Conservation (phyloP, 1,140 invertebrate species). For the Thalassaphorura encarpata region DNA sequence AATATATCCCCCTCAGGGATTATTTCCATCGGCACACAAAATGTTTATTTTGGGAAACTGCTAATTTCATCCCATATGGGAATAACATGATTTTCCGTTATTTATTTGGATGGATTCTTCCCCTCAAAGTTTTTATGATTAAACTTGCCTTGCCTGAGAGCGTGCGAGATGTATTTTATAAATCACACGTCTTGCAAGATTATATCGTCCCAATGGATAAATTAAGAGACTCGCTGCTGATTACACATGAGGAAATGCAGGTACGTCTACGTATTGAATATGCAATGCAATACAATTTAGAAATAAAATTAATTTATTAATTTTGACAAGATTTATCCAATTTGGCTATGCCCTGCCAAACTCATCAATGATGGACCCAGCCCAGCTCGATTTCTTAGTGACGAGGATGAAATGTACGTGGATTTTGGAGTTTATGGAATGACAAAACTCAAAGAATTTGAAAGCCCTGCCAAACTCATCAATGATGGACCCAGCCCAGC, state of each 20-base stretch:
- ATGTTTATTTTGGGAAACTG: too few relatives aligned
- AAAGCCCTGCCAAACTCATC: too few relatives aligned
- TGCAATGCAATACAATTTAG: neutral
- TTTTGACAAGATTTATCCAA: slow-evolving; percentile 46
- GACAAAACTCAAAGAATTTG: neutral
- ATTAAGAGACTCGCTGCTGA: neutral
- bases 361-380: slow-evolving; percentile 64
- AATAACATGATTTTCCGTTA: too few relatives aligned
- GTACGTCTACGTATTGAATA: neutral
- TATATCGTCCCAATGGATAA: slow-evolving; percentile 4
- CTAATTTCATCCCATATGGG: too few relatives aligned
- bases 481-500: slow-evolving; percentile 51
- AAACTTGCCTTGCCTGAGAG: too few relatives aligned
- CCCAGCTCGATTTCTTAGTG: slow-evolving; percentile 43
- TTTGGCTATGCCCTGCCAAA: slow-evolving; percentile 73
- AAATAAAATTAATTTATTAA: neutral
- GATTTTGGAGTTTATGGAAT: slow-evolving; percentile 1
- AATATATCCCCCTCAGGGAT: too few relatives aligned
- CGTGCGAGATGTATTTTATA: too few relatives aligned
- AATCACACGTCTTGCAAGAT: slow-evolving; percentile 10
- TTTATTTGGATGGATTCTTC: too few relatives aligned
- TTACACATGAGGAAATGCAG: neutral
- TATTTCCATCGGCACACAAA: too few relatives aligned
- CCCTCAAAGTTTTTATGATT: too few relatives aligned
- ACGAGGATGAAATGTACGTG: neutral